phyloP scores from a whole-genome alignment of 2,888 invertebrate species.

The Elysia crispata region DNA sequence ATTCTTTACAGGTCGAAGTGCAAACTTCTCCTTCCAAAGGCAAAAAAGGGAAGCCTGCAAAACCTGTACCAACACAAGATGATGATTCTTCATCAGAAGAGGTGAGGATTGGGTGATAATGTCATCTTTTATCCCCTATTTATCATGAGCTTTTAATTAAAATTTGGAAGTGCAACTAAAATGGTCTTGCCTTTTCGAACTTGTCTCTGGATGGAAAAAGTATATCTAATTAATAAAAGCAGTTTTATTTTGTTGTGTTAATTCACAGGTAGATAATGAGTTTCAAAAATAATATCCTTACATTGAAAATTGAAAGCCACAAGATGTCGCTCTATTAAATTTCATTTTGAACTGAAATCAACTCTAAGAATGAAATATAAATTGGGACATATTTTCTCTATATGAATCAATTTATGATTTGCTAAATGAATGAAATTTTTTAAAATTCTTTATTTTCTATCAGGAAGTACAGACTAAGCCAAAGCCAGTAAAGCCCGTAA shows the following conservation, averaged over 20 bases:
- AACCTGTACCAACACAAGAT: conserved; percentile 37
- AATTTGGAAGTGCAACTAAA: too few relatives aligned
- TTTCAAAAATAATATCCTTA: conserved; percentile 53
- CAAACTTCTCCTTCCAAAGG: conserved; percentile 31
- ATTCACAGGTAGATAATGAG: too few relatives aligned
- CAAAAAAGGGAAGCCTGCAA: conserved; percentile 44
- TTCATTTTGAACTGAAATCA: too few relatives aligned
- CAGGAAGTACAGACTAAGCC: conserved; percentile 19
- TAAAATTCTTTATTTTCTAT: neutral
- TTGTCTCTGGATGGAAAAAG: too few relatives aligned
- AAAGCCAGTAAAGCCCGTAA: conserved; percentile 2
- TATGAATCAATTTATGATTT: neutral
- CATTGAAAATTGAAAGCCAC: conserved; percentile 50
- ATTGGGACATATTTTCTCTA: too few relatives aligned
- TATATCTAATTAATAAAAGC: too few relatives aligned
- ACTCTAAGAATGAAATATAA: too few relatives aligned
- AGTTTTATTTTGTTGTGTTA: too few relatives aligned
- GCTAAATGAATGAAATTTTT: neutral
- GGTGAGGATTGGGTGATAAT: conserved; percentile 4
- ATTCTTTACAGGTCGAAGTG: conserved; percentile 17
- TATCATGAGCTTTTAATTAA: too few relatives aligned
- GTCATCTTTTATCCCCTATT: neutral
- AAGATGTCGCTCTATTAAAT: neutral
- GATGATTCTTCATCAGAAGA: conserved; percentile 40
- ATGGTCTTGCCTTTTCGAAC: too few relatives aligned